These are phyloP conservation scores for Tetramorium bicarinatum DNA, from an alignment of 2,888 invertebrate genomes.

Conservation along the genomic window DNA sequence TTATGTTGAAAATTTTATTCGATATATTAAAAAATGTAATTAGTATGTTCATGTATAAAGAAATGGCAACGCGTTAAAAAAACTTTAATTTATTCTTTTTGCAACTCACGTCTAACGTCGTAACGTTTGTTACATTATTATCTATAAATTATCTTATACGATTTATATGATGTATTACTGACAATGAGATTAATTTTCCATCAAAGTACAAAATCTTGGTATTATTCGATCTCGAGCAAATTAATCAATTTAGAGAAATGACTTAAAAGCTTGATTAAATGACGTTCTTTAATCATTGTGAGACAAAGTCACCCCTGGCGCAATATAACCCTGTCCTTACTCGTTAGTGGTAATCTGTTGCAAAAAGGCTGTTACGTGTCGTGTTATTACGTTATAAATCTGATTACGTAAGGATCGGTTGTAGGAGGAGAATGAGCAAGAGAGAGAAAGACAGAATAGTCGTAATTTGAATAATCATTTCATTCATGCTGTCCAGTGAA, in stretches of 20 bases:
- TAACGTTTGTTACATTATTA: too few species aligned
- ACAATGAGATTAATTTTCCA: too few species aligned
- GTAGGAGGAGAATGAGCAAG: too few species aligned
- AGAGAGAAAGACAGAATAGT: conserved; percentile 15
- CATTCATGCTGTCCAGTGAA: not conserved
- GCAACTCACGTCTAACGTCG: too few species aligned
- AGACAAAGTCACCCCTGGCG: not conserved
- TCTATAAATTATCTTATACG: too few species aligned
- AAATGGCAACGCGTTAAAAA: too few species aligned
- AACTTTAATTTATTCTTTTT: too few species aligned
- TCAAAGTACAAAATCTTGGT: too few species aligned
- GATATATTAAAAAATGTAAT: not conserved
- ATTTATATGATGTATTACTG: too few species aligned
- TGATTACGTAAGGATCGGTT: conserved; percentile 54
- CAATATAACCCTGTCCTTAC: not conserved
- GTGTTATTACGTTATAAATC: conserved; percentile 60
- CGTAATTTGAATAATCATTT: conserved; percentile 59
- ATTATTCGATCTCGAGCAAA: too few species aligned
- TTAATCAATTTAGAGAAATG: not conserved
- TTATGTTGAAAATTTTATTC: not conserved
- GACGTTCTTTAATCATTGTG: not conserved
- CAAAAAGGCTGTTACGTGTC: conserved; percentile 58
- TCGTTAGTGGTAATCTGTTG: conserved; percentile 54
- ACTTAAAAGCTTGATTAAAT: not conserved
- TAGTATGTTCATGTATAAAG: not conserved